Evolutionary conservation across 2,888 invertebrate species (phyloP), one percentile per base, ranked within the genome.

Genomic region (Opisthograptis luteolata): DNA sequence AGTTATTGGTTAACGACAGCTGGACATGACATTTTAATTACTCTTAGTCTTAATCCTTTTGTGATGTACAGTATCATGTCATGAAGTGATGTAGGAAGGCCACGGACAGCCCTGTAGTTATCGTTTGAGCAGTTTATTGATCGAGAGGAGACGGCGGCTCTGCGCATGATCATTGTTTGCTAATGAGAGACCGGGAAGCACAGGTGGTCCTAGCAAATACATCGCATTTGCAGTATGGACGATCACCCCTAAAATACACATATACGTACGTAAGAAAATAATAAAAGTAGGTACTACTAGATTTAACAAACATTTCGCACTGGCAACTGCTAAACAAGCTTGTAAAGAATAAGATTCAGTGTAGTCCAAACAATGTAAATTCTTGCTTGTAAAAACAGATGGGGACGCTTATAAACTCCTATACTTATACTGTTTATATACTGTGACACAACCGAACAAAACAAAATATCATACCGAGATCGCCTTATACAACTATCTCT

Each of bases 111-210:
- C 70, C 66, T 68, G 61, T 24, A 43, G 47, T 72, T 74, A 79
- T 76, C 70, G 68, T 60, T 59, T 58, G 65, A 67, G 62, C 66
- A 67, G 80, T 76, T 73, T 81, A 81, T 79, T 74, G 80, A 83
- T 79, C 76, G 76, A 71, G 62, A 58, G 70, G 60, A 64, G 62
- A 56, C 70, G 61, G 65, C 59, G 64, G 66, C 62, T 68, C 66
- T 66, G 70, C 59, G 73, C 68, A 65, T 71, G 73, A 71, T 79
- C 84, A 87, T 88, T 87, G 89, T 87, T 84, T 87, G 88, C 77
- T 87, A 88, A 88, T 87, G 85, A 84, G 76, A 46, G 66, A 62
- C 66, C 59, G 65, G 69, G 70, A 69, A 69, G 68, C 73, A 77
- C 80, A 78, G 80, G 81, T 80, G 81, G 82, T 73, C 80, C 58